Evolutionary conservation across 2,113 vertebrate genomes (phyloP), one percentile per base, ranked within the genome.

Genomic region (Seriola rivoliana): DNA sequence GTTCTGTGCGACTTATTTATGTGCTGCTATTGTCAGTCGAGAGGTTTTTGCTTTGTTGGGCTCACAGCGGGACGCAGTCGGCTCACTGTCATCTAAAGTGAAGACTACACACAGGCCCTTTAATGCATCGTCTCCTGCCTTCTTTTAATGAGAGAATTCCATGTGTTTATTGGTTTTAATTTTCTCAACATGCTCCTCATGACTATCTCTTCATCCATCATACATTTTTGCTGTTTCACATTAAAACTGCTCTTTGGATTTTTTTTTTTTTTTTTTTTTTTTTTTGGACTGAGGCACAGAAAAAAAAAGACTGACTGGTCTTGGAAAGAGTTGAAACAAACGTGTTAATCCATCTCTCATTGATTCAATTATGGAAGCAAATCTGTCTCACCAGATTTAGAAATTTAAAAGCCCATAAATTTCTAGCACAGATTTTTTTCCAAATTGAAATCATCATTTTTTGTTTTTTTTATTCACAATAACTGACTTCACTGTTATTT

Each of bases 1-100:
- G 58, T 57, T n/a, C 4, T 7, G 3, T 58, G 40, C 25, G 50
- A 58, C 64, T 34, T 55, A 34, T 75, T 58, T 44, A 58, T 80
- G 42, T 11, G 38, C 25, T 23, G 4, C 19, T 9, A n/a, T 5
- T 48, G 21, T 16, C 10, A 73, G 66, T 29, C 58, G 36, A 29
- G 54, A 21, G 50, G n/a, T 23, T 38, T 66, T 71, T 62, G 52
- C 42, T 60, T 8, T 23, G 29, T 40, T 8, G 1, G 76, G 23
- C n/a, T 52, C 4, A 1, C 42, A 29, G 46, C 48, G 48, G 48
- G 38, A 63, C 64, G 44, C 36, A 55, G 52, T 59, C 4, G 4
- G 50, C 14, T 25, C 63, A 12, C 8, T 59, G 36, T 57, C 29
- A 46, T 38, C 16, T 7, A 23, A 32, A 23, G 9, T 14, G 16